Evolutionary conservation across 2,113 vertebrate genomes (phyloP), one percentile per base, ranked within the genome.

Genomic region (Thermophis baileyi): DNA sequence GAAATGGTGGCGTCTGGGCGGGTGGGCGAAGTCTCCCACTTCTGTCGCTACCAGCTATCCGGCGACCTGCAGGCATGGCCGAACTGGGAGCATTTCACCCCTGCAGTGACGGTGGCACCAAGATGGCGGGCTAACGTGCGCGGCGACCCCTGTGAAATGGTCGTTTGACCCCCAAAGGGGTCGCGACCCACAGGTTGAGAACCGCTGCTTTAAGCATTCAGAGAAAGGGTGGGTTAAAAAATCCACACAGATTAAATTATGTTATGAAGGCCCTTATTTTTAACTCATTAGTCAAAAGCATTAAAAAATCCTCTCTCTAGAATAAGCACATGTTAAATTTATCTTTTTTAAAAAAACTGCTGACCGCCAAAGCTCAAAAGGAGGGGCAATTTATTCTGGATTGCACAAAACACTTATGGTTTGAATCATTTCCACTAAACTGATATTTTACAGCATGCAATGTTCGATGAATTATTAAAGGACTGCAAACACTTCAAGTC

Each of bases 401-500:
- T 74, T 91, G 85, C 27, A 91, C 44, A 91, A 55, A 89, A 24
- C 54, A 86, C 53, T 87, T 81, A 44, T 44, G 55, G 90, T 90
- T 93, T 11, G 54, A 55, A 90, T 93, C 81, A 90, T 93, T 90
- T 93, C 81, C n/a, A 35, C 54, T 93, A 90, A 93, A 85, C 81
- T 90, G 74, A n/a, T 90, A 51, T 63, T 90, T 93, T 87, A 87
- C n/a, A 50, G 92, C 81, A 57, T 30, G 30, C 81, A 44, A 51
- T 55, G 81, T 90, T 87, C 50, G 53, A 93, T 93, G 89, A 93
- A 93, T 93, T 93, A 93, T 93, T 93, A 90, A 93, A 51, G 88
- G 89, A 50, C n/a, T 89, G 89, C 92, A 55, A 53, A 6, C 7
- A 53, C 7, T 14, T 10, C 16, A 86, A 63, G 35, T 87, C 27